A percentile compares a stretch with the other conserved stretches of the same genome.
These are phyloP conservation scores for Macrochelys suwanniensis DNA, from an alignment of 2,797 vertebrate species.

Conservation along the genomic window DNA sequence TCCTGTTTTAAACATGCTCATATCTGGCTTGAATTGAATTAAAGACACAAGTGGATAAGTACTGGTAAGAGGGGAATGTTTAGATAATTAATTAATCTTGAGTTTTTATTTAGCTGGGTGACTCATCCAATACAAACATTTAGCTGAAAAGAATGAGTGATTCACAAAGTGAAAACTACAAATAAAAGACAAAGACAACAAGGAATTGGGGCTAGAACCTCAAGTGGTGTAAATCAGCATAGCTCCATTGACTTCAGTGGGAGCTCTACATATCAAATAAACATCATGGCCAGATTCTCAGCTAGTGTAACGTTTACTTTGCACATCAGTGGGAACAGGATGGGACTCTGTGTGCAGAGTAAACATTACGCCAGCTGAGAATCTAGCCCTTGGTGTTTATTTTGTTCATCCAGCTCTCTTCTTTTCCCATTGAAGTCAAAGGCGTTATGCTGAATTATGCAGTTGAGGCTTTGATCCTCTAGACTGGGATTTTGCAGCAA, in stretches of 20 bases:
- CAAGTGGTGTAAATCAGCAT: neutral
- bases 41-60: neutral
- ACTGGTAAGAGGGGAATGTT: neutral
- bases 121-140: neutral
- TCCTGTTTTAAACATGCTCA: rapidly evolving
- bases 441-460: neutral
- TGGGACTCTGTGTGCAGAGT: neutral
- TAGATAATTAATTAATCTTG: neutral
- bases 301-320: neutral
- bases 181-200: neutral
- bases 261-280: neutral
- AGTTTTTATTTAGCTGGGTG: neutral
- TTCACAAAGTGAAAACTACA: rapidly evolving
- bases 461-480: neutral
- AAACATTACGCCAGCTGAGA: rapidly evolving
- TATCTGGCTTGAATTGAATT: neutral
- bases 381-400: neutral
- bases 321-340: neutral
- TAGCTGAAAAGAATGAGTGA: neutral
- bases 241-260: neutral
- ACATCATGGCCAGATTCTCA: rapidly evolving
- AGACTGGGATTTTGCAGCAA: neutral
- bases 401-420: neutral
- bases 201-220: neutral
- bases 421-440: neutral